Percentiles rank a stretch among this genome's conserved stretches.
Evolutionary conservation across 2,113 vertebrate genomes (phyloP).

Genomic region (Motacilla alba): DNA sequence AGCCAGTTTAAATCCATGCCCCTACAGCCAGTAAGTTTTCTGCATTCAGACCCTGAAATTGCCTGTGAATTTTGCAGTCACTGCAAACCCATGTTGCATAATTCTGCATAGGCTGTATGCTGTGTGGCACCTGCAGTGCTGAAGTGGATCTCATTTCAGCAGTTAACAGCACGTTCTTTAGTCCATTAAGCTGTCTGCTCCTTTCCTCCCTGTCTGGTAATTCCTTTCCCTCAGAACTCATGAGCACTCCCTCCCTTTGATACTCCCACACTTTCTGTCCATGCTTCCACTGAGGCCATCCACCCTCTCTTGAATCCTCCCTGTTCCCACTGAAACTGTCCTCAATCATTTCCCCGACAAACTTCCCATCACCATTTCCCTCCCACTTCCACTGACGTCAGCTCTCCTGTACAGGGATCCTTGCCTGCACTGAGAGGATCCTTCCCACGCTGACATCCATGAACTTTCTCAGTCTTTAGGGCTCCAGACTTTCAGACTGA

Average conservation of each 20-base stretch:
- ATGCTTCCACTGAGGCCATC: not conserved
- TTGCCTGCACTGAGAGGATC: constrained; percentile 5
- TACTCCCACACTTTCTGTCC: constrained; percentile 13
- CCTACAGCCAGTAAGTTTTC: not conserved
- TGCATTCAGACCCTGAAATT: not conserved
- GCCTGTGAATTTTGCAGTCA: not conserved
- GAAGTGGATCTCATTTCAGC: not conserved
- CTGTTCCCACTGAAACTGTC: constrained; percentile 3
- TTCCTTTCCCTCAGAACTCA: constrained; percentile 1
- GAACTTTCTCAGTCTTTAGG: not conserved
- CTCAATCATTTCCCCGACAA: not conserved
- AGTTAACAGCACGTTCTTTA: not conserved
- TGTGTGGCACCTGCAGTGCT: not conserved
- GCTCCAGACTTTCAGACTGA: not conserved
- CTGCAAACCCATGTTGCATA: not conserved
- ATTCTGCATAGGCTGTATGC: not conserved
- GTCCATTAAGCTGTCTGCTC: not conserved
- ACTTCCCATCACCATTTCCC: constrained; percentile 17
- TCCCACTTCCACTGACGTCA: constrained; percentile 56
- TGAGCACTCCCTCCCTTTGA: not conserved
- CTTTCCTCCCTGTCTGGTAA: constrained; percentile 10
- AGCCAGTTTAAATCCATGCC: not conserved
- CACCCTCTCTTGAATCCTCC: not conserved
- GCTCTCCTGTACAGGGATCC: constrained; percentile 11
- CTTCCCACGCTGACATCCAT: constrained; percentile 24